These are phyloP conservation scores for Perizoma affinitatum DNA, from an alignment of 2,888 invertebrate species.

Conservation along the genomic window DNA sequence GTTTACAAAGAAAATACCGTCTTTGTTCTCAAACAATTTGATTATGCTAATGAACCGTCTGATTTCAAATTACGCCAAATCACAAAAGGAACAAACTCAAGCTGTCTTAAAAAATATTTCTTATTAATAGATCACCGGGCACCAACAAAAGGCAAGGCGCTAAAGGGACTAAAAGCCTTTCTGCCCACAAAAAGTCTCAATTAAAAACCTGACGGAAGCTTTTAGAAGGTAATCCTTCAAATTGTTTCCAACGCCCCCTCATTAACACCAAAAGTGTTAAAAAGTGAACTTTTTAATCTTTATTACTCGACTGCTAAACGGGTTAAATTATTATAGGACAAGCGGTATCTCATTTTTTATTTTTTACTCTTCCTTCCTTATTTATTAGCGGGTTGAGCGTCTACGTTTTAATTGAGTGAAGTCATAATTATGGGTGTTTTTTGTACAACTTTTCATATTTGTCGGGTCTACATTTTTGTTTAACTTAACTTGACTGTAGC, in stretches of 20 bases:
- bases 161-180: slow-evolving; percentile 82
- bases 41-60: slow-evolving; percentile 35
- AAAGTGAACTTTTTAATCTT: slow-evolving; percentile 85
- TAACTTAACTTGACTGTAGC: too few relatives aligned
- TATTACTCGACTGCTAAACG: slow-evolving; percentile 83
- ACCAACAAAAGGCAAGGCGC: slow-evolving; percentile 69
- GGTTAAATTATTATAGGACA: slow-evolving; percentile 81
- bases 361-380: slow-evolving; percentile 70
- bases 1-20: not conserved
- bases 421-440: slow-evolving; percentile 70
- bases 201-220: slow-evolving; percentile 84
- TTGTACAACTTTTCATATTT: slow-evolving; percentile 48
- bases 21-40: slow-evolving; percentile 6
- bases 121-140: slow-evolving; percentile 80
- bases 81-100: slow-evolving; percentile 38
- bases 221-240: slow-evolving; percentile 85
- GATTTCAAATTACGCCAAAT: slow-evolving; percentile 41
- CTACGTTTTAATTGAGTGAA: slow-evolving; percentile 70
- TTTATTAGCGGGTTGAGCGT: slow-evolving; percentile 71
- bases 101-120: slow-evolving; percentile 60
- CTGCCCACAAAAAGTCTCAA: slow-evolving; percentile 82
- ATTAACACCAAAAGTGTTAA: slow-evolving; percentile 84
- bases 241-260: slow-evolving; percentile 84
- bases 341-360: slow-evolving; percentile 74
- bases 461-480: slow-evolving; percentile 8